Evolutionary conservation across 2,888 invertebrate species (phyloP).

Genomic region (Epinotia nisella): DNA sequence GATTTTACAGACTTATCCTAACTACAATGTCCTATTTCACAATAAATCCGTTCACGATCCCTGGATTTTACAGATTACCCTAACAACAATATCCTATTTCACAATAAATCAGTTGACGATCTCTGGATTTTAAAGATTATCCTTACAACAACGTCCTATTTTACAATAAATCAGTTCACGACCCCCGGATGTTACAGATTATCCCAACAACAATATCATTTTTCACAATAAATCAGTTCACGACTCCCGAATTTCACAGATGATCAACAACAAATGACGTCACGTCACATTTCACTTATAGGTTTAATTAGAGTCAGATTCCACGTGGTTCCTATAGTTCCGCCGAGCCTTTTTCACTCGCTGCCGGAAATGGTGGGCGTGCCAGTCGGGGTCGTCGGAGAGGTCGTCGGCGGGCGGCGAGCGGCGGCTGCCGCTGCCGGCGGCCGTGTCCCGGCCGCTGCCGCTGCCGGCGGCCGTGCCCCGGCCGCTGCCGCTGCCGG

Average conservation of each 20-base stretch:
- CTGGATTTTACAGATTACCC: too few relatives aligned
- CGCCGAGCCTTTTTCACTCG: slow-evolving; percentile 86
- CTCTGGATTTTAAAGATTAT: too few relatives aligned
- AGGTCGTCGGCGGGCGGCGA: slow-evolving; percentile 63
- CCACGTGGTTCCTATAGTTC: slow-evolving; percentile 87
- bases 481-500: slow-evolving; percentile 72
- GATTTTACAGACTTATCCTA: not conserved
- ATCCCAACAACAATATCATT: too few relatives aligned
- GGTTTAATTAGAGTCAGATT: slow-evolving; percentile 86
- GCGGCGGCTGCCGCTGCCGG: slow-evolving; percentile 68
- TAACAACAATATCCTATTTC: too few relatives aligned
- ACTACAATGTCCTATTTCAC: too few relatives aligned
- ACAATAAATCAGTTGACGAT: too few relatives aligned
- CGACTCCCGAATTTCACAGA: not conserved
- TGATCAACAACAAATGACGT: not conserved
- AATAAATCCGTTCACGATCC: too few relatives aligned
- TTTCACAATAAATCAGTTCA: not conserved
- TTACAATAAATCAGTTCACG: too few relatives aligned
- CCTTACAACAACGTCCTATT: too few relatives aligned
- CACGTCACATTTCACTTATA: not conserved
- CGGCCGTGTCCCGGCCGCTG: slow-evolving; percentile 69
- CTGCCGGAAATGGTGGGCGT: slow-evolving; percentile 82
- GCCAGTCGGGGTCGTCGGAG: slow-evolving; percentile 79
- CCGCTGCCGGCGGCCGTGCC: slow-evolving; percentile 71
- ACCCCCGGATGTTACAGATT: not conserved